Conservation (phyloP, 1,140 invertebrate genomes). For the Lucilia sericata region DNA sequence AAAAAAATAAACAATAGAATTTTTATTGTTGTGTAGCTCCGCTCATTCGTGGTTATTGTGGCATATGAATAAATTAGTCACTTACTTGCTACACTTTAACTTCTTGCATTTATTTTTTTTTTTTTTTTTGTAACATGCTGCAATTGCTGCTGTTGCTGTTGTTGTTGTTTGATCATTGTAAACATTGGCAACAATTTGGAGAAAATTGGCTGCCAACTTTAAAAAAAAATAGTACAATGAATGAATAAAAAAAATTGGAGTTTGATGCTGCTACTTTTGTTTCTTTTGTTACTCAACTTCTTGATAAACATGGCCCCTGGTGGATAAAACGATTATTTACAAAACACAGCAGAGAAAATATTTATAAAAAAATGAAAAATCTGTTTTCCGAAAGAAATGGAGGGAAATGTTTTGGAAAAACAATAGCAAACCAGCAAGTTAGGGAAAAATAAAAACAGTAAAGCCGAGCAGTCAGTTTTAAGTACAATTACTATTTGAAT, state of each 20-base stretch:
- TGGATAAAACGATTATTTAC: conserved; percentile 21
- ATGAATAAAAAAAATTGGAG: background rate
- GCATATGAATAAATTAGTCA: conserved; percentile 24
- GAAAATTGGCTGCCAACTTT: conserved; percentile 28
- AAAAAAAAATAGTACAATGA: background rate
- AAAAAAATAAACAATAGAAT: conserved; percentile 4
- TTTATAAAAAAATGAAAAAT: background rate
- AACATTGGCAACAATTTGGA: conserved; percentile 20
- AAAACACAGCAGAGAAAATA: conserved; percentile 14
- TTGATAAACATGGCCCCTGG: conserved; percentile 17
- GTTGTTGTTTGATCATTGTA: conserved; percentile 6
- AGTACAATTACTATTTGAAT: background rate
- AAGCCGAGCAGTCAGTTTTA: conserved; percentile 16
- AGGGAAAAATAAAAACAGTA: conserved; percentile 1
- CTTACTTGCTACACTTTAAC: conserved; percentile 14
- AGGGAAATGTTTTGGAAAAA: background rate
- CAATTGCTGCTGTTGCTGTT: background rate
- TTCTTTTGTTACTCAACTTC: background rate
- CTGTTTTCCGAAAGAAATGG: background rate
- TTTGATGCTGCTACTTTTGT: background rate
- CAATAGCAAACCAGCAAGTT: background rate
- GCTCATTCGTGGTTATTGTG: conserved; percentile 5
- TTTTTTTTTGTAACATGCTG: background rate
- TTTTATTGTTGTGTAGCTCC: conserved; percentile 8
- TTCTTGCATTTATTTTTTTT: conserved; percentile 4